Base-by-base conservation (phyloP, 2,113 vertebrate species). In the Zosterops hypoxanthus region DNA sequence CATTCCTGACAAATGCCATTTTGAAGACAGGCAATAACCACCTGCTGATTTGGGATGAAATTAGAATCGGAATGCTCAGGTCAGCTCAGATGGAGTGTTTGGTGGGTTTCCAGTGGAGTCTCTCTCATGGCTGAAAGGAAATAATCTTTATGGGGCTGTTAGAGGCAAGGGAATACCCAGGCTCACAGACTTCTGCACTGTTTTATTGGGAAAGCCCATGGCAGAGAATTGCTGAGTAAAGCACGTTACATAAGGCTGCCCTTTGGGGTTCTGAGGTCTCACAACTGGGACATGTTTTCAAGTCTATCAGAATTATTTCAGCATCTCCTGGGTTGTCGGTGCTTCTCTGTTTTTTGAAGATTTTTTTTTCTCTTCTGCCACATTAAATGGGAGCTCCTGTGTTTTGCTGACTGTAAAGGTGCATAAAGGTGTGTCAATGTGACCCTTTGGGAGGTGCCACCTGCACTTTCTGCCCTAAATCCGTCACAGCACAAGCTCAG, bases 1-100 rank as follows among this genome's bases (percentile, higher is more conserved):
- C 53, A 63, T 95, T 93, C 82, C 71, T 90, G 79, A 92, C 75
- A 94, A 86, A 86, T 85, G 31, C 59, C 52, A n/a, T 86, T 90
- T 69, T 64, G n/a, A 76, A 76, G 25, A 39, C 61, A 88, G 85
- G 63, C 53, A 56, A 86, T 92, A 93, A 92, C 46, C 66, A 88
- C 71, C 55, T 85, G 75, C 63, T 90, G 94, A 90, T 90, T 68
- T 24, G 52, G 34, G 82, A 82, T 83, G 42, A 70, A 92, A 59
- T 55, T 65, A 56, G n/a, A 72, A 24, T 68, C 72, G 79, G 84
- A 79, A 72, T 76, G 73, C 31, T 82, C 50, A 55, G 50, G 50
- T 88, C 66, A 85, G 78, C 66, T 82, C 61, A n/a, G 68, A 49
- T 0, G 2, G 56, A 57, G 63, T 8, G 4, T 92, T 95, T 93